Evolutionary conservation across 92 coral and sea anemone genomes (phyloP), one percentile per base, ranked within the genome.

Genomic region (Muricea muricata): DNA sequence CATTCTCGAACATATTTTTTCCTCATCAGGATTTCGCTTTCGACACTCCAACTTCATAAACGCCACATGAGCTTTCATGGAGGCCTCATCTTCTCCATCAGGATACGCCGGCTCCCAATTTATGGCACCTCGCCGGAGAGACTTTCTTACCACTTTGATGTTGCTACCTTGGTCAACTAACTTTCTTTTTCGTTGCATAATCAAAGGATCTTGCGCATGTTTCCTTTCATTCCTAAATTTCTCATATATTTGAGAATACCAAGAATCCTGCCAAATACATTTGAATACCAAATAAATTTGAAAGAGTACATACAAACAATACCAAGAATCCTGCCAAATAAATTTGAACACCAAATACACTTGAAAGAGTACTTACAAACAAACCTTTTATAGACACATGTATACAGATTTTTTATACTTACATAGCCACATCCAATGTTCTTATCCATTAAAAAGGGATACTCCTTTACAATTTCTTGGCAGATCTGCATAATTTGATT

Each of bases 401-500:
- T n/a, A n/a, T n/a, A n/a, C n/a, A n/a, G n/a, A n/a, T n/a, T n/a
- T n/a, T n/a, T n/a, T n/a, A n/a, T 66, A 89, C 93, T 86, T 86
- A 89, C 93, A 65, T 89, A 86, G 70, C 93, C 95, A 18, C 85
- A 77, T n/a, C 95, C 93, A 82, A 92, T 57, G 25, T 87, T 61
- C 56, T 58, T 86, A 85, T 92, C 92, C 77, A 73, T 82, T 11
- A 90, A 78, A 47, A 79, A 68, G 61, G 91, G 95, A 50, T 90
- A 89, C 1, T 69, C 82, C 78, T 35, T 66, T 2, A 92, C 69
- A 8, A 92, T 75, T 8, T 83, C 76, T 15, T 80, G 73, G 17
- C 82, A 56, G 50, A 92, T 58, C 4, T 70, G 89, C 0, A 88
- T 90, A 23, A 89, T 32, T 81, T 92, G 95, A 69, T 89, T 40